Evolutionary conservation across 1,140 invertebrate species (phyloP).

Genomic region (Drosophila lacteicornis): DNA sequence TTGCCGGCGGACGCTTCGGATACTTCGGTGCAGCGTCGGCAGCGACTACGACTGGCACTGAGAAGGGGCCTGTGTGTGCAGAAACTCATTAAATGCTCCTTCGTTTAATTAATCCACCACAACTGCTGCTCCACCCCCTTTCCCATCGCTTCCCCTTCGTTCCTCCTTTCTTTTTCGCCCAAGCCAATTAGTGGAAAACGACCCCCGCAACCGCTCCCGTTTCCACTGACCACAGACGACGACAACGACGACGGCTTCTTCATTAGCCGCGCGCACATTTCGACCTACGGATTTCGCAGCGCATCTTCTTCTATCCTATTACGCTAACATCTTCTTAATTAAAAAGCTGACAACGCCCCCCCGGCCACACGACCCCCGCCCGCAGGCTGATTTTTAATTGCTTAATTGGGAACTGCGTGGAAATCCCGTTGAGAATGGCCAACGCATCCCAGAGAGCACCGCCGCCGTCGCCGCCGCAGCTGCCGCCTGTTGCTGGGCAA

Average conservation of each 20-base stretch:
- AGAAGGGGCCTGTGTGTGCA: conserved; percentile 29
- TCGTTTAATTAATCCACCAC: conserved; percentile 36
- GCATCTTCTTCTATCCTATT: conserved; percentile 84
- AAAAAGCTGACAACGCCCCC: conserved; percentile 77
- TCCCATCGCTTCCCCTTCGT: not conserved
- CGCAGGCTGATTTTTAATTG: conserved; percentile 78
- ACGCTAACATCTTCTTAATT: conserved; percentile 85
- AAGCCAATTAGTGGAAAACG: conserved; percentile 74
- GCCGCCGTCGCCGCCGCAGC: not conserved
- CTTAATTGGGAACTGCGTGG: conserved; percentile 82
- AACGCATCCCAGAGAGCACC: conserved; percentile 1
- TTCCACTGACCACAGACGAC: conserved; percentile 33
- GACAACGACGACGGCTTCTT: conserved; percentile 55
- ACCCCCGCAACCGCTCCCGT: not conserved
- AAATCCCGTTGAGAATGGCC: conserved; percentile 38
- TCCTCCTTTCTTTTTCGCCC: not conserved
- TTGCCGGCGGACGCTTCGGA: conserved; percentile 1
- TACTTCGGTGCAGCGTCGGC: conserved; percentile 5
- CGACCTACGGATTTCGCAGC: conserved; percentile 82
- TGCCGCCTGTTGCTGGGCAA: conserved; percentile 56
- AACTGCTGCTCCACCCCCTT: not conserved
- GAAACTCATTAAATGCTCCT: conserved; percentile 33
- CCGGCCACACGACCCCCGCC: conserved; percentile 4
- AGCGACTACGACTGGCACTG: not conserved
- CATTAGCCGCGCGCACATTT: conserved; percentile 82